These are phyloP conservation scores for Augiades crinisus DNA, from an alignment of 2,888 invertebrate genomes.

Conservation along the genomic window DNA sequence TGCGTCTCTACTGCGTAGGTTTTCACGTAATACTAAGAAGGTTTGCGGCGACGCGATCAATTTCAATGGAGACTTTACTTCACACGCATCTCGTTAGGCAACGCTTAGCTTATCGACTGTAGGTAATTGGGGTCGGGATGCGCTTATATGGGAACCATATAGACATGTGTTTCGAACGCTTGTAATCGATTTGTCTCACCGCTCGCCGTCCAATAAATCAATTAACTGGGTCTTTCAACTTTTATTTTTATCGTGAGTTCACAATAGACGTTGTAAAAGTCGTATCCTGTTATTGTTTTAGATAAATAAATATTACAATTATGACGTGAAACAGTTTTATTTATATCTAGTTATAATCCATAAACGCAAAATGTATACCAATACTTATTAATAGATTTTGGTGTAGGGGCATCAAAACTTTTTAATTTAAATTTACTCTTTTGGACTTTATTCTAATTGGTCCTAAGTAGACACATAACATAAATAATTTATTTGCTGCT, in stretches of 20 bases:
- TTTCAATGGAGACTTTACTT: slow-evolving; percentile 42
- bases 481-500: too few relatives aligned
- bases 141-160: slow-evolving; percentile 35
- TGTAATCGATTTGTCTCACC: slow-evolving; percentile 34
- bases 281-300: slow-evolving; percentile 8
- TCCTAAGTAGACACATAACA: too few relatives aligned
- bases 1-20: slow-evolving; percentile 43
- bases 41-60: slow-evolving; percentile 47
- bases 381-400: too few relatives aligned
- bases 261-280: neutral
- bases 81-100: slow-evolving; percentile 51
- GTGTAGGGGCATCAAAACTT: too few relatives aligned
- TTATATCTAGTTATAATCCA: too few relatives aligned
- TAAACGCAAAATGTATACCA: too few relatives aligned
- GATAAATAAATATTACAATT: too few relatives aligned
- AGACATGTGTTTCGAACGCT: slow-evolving; percentile 25
- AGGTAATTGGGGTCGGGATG: slow-evolving; percentile 25
- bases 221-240: slow-evolving; percentile 27
- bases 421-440: too few relatives aligned
- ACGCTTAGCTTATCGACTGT: slow-evolving; percentile 41
- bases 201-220: slow-evolving; percentile 29
- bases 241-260: slow-evolving; percentile 13
- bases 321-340: too few relatives aligned
- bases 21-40: slow-evolving; percentile 46
- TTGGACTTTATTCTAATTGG: too few relatives aligned